A percentile compares a stretch with the other conserved stretches of the same genome.
Conservation (phyloP, 2,888 invertebrate species). For the Timandra comae region DNA sequence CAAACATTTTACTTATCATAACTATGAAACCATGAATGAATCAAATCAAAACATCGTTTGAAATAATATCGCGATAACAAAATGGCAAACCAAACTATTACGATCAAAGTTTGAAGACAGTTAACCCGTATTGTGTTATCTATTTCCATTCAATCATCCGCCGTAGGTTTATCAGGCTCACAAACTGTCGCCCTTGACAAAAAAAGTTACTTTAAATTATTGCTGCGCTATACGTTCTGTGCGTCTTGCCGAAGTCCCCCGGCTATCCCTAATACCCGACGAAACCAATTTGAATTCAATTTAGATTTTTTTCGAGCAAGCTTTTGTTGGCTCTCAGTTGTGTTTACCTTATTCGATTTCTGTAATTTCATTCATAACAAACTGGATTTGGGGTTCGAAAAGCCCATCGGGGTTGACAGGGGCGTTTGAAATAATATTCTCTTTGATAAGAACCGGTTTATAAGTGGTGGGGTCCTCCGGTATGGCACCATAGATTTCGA, state of each 20-base stretch:
- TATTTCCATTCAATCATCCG: constrained; percentile 54
- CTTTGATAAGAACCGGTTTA: constrained; percentile 73
- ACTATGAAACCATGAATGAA: too few relatives aligned
- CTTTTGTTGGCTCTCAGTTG: constrained; percentile 76
- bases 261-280: constrained; percentile 73
- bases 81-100: not conserved
- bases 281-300: constrained; percentile 78
- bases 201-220: constrained; percentile 70
- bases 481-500: constrained; percentile 48
- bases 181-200: constrained; percentile 52
- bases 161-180: constrained; percentile 44
- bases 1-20: too few relatives aligned
- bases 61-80: constrained; percentile 7
- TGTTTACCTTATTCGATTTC: constrained; percentile 78
- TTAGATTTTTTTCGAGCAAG: constrained; percentile 74
- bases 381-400: constrained; percentile 74
- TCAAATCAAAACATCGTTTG: too few relatives aligned
- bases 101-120: not conserved
- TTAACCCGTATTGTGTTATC: constrained; percentile 19
- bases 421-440: constrained; percentile 77
- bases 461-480: constrained; percentile 61
- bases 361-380: constrained; percentile 78
- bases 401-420: constrained; percentile 73
- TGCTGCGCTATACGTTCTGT: constrained; percentile 50
- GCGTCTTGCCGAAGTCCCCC: constrained; percentile 65